Base-by-base conservation (phyloP, 2,888 invertebrate species). In the Alviniconcha strummeri region DNA sequence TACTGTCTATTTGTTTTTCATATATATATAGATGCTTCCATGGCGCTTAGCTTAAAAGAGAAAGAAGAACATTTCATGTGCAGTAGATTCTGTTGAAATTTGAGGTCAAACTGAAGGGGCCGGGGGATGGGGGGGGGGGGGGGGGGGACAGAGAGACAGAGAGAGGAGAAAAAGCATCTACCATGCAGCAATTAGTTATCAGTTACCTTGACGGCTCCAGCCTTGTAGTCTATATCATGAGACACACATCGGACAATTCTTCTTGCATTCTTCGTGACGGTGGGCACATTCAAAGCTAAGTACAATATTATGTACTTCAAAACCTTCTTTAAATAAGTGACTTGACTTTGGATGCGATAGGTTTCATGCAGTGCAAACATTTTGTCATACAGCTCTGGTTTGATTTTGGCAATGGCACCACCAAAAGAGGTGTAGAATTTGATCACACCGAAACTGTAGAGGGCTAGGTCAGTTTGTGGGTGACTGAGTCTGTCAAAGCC, bases 361-460 rank as follows among this genome's bases (percentile, higher is more conserved):
- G 83, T 87, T 4, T 84, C 75, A 80, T 93, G 87, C n/a, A 89
- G 55, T 0, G 84, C 81, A 0, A 55, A 64, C 93, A 94, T 94
- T 76, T 89, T 86, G 15, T 86, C 55, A 76, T 88, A 91, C 7
- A 93, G 60, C 6, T 85, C 81, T 84, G 92, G 90, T 78, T 87
- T 89, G 0, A 94, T 87, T 88, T 93, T 93, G 4, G 91, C 92
- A 54, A 94, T 89, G 36, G 91, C 92, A 19, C 94, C 94, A 54
- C 94, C 94, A 84, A 94, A 93, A 0, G 93, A 89, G 0, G 94
- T 93, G 80, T 86, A 92, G 81, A 89, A 92, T 86, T 94, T 94
- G 57, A 94, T 94, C 36, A 92, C 88, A 11, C 94, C 94, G 86
- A 94, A 94, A 88, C 94, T 94, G 86, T 94, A 94, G 13, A 94